Conservation (phyloP, 2,797 vertebrate species). For the Acanthis flammea region DNA sequence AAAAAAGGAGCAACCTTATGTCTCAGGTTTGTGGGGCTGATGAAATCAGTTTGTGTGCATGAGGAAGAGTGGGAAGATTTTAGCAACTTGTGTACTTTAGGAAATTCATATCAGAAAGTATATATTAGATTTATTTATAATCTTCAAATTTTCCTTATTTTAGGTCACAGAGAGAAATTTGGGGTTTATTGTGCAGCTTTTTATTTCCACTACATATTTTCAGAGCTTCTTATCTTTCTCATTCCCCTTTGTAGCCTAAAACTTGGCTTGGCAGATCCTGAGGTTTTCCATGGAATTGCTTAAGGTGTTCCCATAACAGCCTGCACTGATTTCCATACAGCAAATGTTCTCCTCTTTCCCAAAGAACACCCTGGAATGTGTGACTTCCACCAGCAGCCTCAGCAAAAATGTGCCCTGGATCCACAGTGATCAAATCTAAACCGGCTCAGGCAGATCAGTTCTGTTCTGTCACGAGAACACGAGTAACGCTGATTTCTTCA, state of each 20-base stretch:
- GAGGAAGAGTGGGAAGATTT: neutral
- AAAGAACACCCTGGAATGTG: neutral
- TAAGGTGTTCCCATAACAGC: neutral
- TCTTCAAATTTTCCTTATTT: neutral
- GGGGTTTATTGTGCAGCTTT: neutral
- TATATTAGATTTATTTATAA: neutral
- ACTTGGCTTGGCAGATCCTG: neutral
- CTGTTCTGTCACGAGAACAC: neutral
- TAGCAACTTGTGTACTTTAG: neutral
- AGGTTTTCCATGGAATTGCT: conserved; percentile 1
- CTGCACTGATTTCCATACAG: neutral
- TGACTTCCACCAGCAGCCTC: neutral
- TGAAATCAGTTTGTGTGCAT: neutral
- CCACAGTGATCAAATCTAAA: neutral
- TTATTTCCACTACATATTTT: neutral
- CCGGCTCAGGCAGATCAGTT: neutral
- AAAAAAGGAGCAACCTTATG: neutral
- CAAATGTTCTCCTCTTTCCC: neutral
- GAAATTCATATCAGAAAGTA: neutral
- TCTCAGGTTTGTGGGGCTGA: neutral
- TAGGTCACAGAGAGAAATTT: neutral
- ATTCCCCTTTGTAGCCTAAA: neutral
- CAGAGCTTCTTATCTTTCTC: neutral
- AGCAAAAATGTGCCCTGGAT: neutral
- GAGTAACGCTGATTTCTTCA: neutral